Percentiles rank a stretch among this genome's conserved stretches.
These are phyloP conservation scores for Rhingia campestris DNA, from an alignment of 2,888 invertebrate species.

Conservation along the genomic window DNA sequence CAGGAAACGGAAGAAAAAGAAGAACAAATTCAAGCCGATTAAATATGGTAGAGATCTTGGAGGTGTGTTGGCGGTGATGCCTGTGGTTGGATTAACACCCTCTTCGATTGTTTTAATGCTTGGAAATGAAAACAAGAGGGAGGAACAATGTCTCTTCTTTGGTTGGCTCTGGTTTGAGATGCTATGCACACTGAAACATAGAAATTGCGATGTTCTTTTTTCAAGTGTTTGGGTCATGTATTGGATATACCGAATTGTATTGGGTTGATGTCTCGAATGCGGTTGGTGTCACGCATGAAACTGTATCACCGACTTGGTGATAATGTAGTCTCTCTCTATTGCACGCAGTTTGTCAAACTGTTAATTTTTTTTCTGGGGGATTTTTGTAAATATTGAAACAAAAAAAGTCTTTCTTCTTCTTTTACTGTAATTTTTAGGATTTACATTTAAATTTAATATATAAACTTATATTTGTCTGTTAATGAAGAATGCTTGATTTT, in stretches of 20 bases:
- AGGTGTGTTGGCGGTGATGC: constrained; percentile 75
- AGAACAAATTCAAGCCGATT: constrained; percentile 79
- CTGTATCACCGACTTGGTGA: constrained; percentile 43
- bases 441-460: neutral
- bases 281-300: constrained; percentile 68
- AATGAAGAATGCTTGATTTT: too few species aligned
- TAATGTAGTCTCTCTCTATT: constrained; percentile 24
- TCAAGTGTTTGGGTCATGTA: constrained; percentile 23
- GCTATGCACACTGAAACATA: constrained; percentile 25
- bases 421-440: constrained; percentile 21
- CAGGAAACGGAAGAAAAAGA: constrained; percentile 79
- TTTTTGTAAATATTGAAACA: constrained; percentile 20
- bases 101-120: constrained; percentile 9
- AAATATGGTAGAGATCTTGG: constrained; percentile 82
- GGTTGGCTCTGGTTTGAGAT: constrained; percentile 5
- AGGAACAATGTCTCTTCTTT: constrained; percentile 14
- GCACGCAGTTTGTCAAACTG: constrained; percentile 47
- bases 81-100: constrained; percentile 50
- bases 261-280: constrained; percentile 9
- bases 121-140: constrained; percentile 2
- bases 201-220: constrained; percentile 28
- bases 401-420: constrained; percentile 50
- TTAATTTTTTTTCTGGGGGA: constrained; percentile 10
- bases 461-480: neutral
- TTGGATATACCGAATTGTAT: constrained; percentile 6